Percentiles rank a stretch among this genome's conserved stretches.
phyloP scores from a whole-genome alignment of 2,113 vertebrate genomes.

The Willisornis vidua region DNA sequence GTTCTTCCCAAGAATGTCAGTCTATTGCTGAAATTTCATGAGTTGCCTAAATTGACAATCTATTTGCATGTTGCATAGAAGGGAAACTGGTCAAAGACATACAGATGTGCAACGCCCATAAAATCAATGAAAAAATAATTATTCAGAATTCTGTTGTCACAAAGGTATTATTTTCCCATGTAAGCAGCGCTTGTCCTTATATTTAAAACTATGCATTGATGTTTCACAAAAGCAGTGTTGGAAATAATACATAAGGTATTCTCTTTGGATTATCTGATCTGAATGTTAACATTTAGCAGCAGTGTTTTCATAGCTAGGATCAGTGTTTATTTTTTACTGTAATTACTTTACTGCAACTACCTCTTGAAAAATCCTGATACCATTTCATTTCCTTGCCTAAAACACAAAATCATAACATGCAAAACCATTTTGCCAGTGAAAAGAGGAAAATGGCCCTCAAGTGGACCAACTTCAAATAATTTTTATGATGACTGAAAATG shows the following conservation, averaged over 20 bases:
- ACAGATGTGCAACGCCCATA: not conserved
- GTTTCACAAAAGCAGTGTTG: not conserved
- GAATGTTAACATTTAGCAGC: not conserved
- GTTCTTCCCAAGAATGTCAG: not conserved
- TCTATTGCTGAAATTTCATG: not conserved
- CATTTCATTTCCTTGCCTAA: not conserved
- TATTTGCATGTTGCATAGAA: not conserved
- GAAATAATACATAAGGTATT: not conserved
- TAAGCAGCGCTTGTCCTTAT: not conserved
- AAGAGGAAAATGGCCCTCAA: conserved; percentile 1
- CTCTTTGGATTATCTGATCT: not conserved
- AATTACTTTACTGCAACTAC: not conserved
- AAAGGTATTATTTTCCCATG: not conserved
- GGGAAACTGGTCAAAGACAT: not conserved
- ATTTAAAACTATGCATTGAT: not conserved
- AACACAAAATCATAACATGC: not conserved
- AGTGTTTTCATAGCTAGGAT: not conserved
- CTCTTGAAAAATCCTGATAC: not conserved
- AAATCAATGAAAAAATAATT: not conserved
- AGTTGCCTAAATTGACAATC: not conserved
- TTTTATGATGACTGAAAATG: conserved; percentile 15
- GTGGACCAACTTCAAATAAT: conserved; percentile 1
- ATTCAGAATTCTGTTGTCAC: not conserved
- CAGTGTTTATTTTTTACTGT: not conserved
- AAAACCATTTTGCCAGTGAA: not conserved